Evolutionary conservation across 2,797 vertebrate species (phyloP).

Genomic region (Brachyrhaphis roseni): DNA sequence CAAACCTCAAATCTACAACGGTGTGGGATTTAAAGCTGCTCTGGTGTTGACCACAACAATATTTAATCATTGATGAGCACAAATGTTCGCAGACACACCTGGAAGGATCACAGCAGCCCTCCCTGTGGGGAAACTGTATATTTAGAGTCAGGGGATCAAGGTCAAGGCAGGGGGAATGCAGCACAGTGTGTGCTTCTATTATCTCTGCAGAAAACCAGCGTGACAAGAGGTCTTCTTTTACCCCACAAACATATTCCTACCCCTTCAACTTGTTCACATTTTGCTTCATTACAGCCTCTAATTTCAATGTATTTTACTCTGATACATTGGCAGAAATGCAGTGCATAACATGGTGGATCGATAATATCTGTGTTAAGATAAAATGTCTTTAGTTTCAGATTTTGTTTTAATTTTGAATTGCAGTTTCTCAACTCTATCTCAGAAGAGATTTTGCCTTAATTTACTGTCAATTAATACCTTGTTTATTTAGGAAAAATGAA

Average conservation of each 20-base stretch:
- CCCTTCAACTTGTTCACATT: not conserved
- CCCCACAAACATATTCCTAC: not conserved
- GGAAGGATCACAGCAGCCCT: slow-evolving; percentile 40
- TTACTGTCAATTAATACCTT: no score
- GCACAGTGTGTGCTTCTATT: slow-evolving; percentile 30
- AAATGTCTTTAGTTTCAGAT: no score
- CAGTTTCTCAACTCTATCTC: no score
- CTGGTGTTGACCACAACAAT: slow-evolving; percentile 37
- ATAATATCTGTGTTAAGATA: no score
- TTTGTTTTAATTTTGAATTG: no score
- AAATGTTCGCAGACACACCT: slow-evolving; percentile 37
- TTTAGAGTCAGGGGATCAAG: slow-evolving; percentile 64
- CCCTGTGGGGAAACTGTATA: slow-evolving; percentile 35
- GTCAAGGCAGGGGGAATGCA: slow-evolving; percentile 42
- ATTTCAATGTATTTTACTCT: not conserved
- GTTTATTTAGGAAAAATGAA: no score
- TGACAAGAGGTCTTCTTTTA: slow-evolving; percentile 64
- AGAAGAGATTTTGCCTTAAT: no score
- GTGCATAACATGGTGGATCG: not conserved
- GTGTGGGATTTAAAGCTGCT: slow-evolving; percentile 41
- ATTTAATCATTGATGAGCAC: slow-evolving; percentile 16
- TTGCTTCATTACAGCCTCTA: not conserved
- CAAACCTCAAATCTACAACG: slow-evolving; percentile 49
- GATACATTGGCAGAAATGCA: not conserved
- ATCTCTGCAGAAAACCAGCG: slow-evolving; percentile 27